Conservation (phyloP, 2,888 invertebrate species). For the Empis livida region DNA sequence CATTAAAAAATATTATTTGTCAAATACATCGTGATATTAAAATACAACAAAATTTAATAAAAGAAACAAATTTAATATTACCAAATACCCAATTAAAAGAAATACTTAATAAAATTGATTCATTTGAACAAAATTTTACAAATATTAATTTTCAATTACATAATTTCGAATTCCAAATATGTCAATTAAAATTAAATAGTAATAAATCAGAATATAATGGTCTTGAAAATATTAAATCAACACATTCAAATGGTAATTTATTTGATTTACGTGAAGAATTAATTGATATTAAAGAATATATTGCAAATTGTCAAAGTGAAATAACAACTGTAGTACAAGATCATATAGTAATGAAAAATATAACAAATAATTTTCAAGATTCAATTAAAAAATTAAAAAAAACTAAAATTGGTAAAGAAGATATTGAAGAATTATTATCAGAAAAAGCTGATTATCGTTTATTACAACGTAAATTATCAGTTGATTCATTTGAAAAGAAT, state of each 20-base stretch:
- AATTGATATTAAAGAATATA: neutral
- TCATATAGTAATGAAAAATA: too few species aligned
- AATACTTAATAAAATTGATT: too few species aligned
- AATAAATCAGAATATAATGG: neutral
- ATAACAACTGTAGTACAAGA: neutral
- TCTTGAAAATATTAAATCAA: neutral
- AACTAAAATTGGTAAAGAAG: constrained; percentile 56
- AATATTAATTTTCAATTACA: neutral
- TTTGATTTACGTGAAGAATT: neutral
- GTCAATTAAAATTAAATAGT: neutral
- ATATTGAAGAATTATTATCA: constrained; percentile 56
- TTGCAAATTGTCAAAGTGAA: neutral
- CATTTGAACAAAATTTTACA: too few species aligned
- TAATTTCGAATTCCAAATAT: neutral
- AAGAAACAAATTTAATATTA: neutral
- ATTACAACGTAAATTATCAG: constrained; percentile 58
- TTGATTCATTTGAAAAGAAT: constrained; percentile 54
- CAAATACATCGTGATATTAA: neutral
- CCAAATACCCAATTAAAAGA: neutral
- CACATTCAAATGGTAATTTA: neutral
- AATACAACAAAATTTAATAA: neutral
- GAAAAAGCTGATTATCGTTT: constrained; percentile 59
- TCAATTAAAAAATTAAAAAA: constrained; percentile 16
- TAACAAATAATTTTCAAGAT: too few species aligned
- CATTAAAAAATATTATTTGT: neutral